These are phyloP conservation scores for Bolinopsis microptera DNA, from an alignment of 37 sponge, comb jelly and placozoan genomes.

Conservation along the genomic window DNA sequence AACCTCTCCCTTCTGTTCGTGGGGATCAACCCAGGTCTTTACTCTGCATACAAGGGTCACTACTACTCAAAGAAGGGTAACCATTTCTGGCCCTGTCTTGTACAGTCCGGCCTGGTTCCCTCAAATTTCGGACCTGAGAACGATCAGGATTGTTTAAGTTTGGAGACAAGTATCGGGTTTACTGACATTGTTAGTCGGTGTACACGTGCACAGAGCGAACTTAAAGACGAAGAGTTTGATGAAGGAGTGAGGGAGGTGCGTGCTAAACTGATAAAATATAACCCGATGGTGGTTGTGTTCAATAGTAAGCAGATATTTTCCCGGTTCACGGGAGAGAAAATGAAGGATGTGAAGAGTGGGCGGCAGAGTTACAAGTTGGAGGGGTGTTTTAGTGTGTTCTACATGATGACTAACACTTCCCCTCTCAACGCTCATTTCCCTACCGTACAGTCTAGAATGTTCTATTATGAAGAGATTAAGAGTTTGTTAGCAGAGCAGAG, in stretches of 20 bases:
- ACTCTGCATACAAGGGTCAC: constrained; percentile 87
- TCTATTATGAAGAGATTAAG: constrained; percentile 2
- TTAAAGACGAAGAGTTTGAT: constrained; percentile 74
- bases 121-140: constrained; percentile 72
- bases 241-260: constrained; percentile 79
- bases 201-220: constrained; percentile 77
- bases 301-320: constrained; percentile 80
- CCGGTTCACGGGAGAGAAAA: not conserved
- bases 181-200: constrained; percentile 92
- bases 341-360: not conserved
- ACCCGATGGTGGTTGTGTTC: constrained; percentile 84
- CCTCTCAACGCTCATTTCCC: constrained; percentile 42
- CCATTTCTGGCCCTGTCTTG: constrained; percentile 78
- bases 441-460: constrained; percentile 4
- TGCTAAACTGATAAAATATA: constrained; percentile 78
- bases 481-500: not conserved
- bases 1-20: constrained; percentile 86
- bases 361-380: not conserved
- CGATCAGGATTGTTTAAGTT: constrained; percentile 79
- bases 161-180: constrained; percentile 84
- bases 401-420: not conserved
- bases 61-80: constrained; percentile 89
- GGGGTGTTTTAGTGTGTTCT: not conserved
- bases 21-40: constrained; percentile 92
- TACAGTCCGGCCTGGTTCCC: constrained; percentile 81